Percentiles rank a stretch among this genome's conserved stretches.
Conservation (phyloP, 2,888 invertebrate genomes). For the Acanthosepion pharaonis region DNA sequence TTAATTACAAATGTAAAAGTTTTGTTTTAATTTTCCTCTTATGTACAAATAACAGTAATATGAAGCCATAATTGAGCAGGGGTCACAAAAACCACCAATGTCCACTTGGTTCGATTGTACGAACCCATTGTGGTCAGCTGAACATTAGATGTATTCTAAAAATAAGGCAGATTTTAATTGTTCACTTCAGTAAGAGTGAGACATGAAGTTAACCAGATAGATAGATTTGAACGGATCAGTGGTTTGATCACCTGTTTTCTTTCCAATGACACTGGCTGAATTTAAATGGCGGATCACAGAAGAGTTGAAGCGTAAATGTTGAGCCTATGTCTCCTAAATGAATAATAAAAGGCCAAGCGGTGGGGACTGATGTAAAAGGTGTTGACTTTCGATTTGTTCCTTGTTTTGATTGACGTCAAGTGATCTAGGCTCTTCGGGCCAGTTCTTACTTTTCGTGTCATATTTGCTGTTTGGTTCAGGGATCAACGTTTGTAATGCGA, state of each 20-base stretch:
- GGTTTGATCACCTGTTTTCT: slow-evolving; percentile 10
- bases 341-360: not conserved
- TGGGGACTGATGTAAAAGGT: not conserved
- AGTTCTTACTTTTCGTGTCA: not conserved
- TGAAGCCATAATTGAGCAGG: too few species aligned
- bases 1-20: too few species aligned
- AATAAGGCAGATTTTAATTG: not conserved
- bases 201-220: not conserved
- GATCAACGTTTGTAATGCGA: not conserved
- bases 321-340: not conserved
- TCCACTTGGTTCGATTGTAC: too few species aligned
- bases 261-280: not conserved
- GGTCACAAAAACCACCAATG: too few species aligned
- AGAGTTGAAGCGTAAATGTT: slow-evolving; percentile 16
- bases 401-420: not conserved
- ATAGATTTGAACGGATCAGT: not conserved
- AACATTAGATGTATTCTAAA: not conserved
- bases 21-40: too few species aligned
- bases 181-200: not conserved
- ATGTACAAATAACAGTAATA: too few species aligned
- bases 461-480: not conserved
- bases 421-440: not conserved
- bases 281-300: not conserved
- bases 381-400: slow-evolving; percentile 1
- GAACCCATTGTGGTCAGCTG: too few species aligned